Evolutionary conservation across 64 coral and sea anemone genomes (phyloP), one percentile per base, ranked within the genome.

Genomic region (Exaiptasia diaphana): DNA sequence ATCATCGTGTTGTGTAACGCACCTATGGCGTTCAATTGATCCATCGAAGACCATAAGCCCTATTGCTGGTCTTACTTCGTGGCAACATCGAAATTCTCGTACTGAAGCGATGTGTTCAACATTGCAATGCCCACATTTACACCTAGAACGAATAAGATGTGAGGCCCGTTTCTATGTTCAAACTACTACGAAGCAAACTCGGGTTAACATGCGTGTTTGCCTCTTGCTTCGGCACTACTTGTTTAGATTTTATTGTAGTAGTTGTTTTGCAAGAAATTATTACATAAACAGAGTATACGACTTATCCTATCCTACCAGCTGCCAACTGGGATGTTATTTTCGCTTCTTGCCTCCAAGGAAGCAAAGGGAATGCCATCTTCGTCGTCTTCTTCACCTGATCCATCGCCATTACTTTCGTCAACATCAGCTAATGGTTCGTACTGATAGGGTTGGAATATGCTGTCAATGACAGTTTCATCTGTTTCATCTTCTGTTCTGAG

Each of bases 1-100:
- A 43, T 81, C 58, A 45, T 81, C 57, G 49, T 82, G 78, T 12
- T 82, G 28, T 26, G 59, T 82, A 7, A 82, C 33, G 50, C 78
- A 82, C 9, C 23, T 41, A 49, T 60, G 55, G 41, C 41, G 54
- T 49, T 67, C 78, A 42, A 82, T 68, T 29, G 53, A 59, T 22
- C 56, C 78, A 64, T 81, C 78, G 67, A 81, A 81, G 10, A 81
- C 37, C 57, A 81, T 62, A 41, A 81, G 30, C 2, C 78, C 38
- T 12, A 63, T 49, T 45, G 60, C 78, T 48, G 78, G 78, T 25
- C n/a, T 9, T 17, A 82, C 23, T 62, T 82, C 78, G 18, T 67
- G 55, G 41, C 78, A 82, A 45, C 78, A 82, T 42, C 78, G 54
- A 62, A 26, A 67, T 49, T 82, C 78, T 67, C 41, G 59, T 41